Base-by-base conservation (phyloP, 2,888 invertebrate genomes). In the Aplocera efformata region DNA sequence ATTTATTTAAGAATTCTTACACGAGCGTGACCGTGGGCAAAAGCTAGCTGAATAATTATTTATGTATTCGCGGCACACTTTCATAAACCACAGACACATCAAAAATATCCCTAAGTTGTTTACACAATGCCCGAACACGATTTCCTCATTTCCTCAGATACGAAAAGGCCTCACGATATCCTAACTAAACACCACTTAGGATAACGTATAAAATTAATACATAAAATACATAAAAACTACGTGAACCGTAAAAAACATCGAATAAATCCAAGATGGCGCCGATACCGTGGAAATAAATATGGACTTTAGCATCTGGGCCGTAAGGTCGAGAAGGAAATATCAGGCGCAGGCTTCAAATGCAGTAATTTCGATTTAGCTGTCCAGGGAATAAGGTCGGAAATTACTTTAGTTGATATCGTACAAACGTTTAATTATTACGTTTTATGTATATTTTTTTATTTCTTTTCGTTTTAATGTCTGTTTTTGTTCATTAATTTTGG, bases 101-200 rank as follows among this genome's bases (percentile, higher is more conserved):
- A 32, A 24, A 39, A 32, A 39, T 32, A 32, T 24, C 6, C 31
- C 23, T 4, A 39, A 41, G 22, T 26, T 41, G 34, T 41, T 41
- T 30, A 31, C 31, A 22, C 21, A 31, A 41, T 41, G 41, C 34
- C 26, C n/a, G 7, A 27, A 41, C 41, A 41, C 34, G 41, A 8
- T 26, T 31, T 13, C 3, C 26, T 31, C 34, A 26, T 40, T 40
- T 40, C n/a, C n/a, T n/a, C n/a, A n/a, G n/a, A 37, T 30, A n/a
- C 7, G 10, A 4, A 35, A 23, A 10, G 31, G 10, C 26, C 26
- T 4, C 1, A 10, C 22, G 9, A 31, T 31, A 35, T 35, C 41
- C 41, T 41, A 35, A 10, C 34, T 41, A 41, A 41, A 41, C 34
- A 41, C 21, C 30, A 28, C 33, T 40, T 29, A 30, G 25, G 13